Percentiles rank a stretch among this genome's conserved stretches.
phyloP scores from a whole-genome alignment of 1,140 invertebrate genomes.

The Theocolax elegans region DNA sequence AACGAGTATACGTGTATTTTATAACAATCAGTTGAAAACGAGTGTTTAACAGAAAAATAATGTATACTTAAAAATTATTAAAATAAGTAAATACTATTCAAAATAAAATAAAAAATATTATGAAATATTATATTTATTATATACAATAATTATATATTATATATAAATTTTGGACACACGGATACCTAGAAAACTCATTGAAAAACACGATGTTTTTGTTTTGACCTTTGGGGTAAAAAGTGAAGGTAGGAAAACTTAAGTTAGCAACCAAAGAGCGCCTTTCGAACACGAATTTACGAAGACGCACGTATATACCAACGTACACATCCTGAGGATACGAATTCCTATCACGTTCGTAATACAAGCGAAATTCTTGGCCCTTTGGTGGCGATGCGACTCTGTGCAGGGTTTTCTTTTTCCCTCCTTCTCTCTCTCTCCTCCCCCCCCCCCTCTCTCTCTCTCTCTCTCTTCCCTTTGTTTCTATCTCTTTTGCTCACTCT shows the following conservation, averaged over 20 bases:
- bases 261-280: no score
- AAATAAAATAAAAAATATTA: no score
- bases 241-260: not conserved
- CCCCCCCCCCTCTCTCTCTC: not conserved
- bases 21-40: no score
- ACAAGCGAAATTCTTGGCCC: constrained; percentile 48
- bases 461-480: not conserved
- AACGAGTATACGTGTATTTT: no score
- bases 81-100: no score
- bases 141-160: no score
- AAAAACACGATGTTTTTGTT: not conserved
- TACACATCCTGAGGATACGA: constrained; percentile 17
- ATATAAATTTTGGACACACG: no score
- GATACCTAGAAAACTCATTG: no score
- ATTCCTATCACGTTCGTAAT: constrained; percentile 60
- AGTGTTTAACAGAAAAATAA: no score
- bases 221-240: not conserved
- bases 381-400: constrained; percentile 39
- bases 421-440: not conserved
- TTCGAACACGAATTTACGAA: not conserved
- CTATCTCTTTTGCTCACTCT: not conserved
- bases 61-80: no score
- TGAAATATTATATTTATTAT: no score
- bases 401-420: not conserved
- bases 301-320: not conserved